Percentiles rank a stretch among this genome's conserved stretches.
phyloP scores from a whole-genome alignment of 2,797 vertebrate genomes.

The Esox lucius region DNA sequence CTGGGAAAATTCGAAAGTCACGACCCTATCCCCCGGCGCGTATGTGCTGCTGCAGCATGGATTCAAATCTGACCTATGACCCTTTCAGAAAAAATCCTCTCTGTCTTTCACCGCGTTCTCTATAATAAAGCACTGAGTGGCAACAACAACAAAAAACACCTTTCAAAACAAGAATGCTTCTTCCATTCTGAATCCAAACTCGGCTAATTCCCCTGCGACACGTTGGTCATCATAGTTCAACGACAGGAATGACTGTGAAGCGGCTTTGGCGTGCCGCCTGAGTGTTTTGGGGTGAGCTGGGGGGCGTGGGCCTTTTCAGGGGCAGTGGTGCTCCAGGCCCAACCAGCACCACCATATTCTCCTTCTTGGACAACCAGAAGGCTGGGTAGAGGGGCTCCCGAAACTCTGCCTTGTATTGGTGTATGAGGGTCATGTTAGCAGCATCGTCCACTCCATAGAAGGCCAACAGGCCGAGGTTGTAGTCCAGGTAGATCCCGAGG shows the following conservation, averaged over 20 bases:
- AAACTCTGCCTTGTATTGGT: slow-evolving; percentile 74
- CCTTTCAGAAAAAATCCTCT: too few relatives aligned
- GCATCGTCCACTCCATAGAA: slow-evolving; percentile 72
- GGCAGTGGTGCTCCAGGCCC: slow-evolving; percentile 57
- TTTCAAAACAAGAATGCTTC: not conserved
- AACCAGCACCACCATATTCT: slow-evolving; percentile 72
- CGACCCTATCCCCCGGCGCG: too few relatives aligned
- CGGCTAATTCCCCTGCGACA: not conserved
- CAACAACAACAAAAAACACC: too few relatives aligned
- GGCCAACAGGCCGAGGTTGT: slow-evolving; percentile 61
- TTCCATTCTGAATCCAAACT: not conserved
- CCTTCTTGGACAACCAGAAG: slow-evolving; percentile 85
- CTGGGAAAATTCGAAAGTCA: too few relatives aligned
- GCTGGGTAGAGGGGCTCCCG: slow-evolving; percentile 77
- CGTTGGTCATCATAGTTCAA: not conserved
- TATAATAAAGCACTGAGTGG: too few relatives aligned
- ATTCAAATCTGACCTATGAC: too few relatives aligned
- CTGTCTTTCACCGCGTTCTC: too few relatives aligned
- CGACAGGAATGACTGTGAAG: not conserved
- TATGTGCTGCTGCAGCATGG: too few relatives aligned
- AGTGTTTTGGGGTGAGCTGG: slow-evolving; percentile 45
- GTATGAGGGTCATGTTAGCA: slow-evolving; percentile 67
- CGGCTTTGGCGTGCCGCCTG: not conserved
- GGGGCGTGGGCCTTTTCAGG: slow-evolving; percentile 62
- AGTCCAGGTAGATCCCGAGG: slow-evolving; percentile 78